phyloP scores from a whole-genome alignment of 2,888 invertebrate species.

The Leptinotarsa rubiginosa region DNA sequence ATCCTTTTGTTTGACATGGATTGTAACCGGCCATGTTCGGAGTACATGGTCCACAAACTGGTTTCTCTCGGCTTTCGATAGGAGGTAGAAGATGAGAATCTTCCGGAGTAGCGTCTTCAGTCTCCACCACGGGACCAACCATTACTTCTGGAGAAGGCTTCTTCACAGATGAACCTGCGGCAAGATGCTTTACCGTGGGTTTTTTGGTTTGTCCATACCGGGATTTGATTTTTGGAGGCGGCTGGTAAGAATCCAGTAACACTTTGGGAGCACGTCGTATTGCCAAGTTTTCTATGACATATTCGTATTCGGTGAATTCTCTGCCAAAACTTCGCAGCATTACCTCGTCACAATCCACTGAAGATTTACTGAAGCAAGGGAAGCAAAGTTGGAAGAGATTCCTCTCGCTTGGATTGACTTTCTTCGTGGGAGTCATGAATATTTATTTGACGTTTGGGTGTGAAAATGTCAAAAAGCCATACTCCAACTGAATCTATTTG shows the following conservation, averaged over 20 bases:
- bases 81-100: background rate
- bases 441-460: conserved; percentile 3
- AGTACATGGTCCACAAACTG: conserved; percentile 11
- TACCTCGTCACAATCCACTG: conserved; percentile 41
- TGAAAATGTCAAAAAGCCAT: background rate
- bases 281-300: conserved; percentile 51
- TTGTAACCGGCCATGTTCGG: conserved; percentile 14
- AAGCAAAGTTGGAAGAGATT: conserved; percentile 36
- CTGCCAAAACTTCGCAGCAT: conserved; percentile 44
- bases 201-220: conserved; percentile 31
- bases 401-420: conserved; percentile 17
- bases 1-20: background rate
- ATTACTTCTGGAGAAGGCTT: conserved; percentile 27
- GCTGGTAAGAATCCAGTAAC: conserved; percentile 39
- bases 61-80: background rate
- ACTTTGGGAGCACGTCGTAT: conserved; percentile 49
- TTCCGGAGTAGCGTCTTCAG: conserved; percentile 11
- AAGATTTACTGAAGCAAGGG: conserved; percentile 41
- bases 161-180: conserved; percentile 22
- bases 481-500: background rate
- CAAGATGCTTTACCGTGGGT: conserved; percentile 20
- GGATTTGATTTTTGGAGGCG: conserved; percentile 31
- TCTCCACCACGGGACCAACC: conserved; percentile 30
- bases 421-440: conserved; percentile 18
- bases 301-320: conserved; percentile 51